These are phyloP conservation scores for Sceloporus tristichus DNA, from an alignment of 2,113 vertebrate species.

Conservation along the genomic window DNA sequence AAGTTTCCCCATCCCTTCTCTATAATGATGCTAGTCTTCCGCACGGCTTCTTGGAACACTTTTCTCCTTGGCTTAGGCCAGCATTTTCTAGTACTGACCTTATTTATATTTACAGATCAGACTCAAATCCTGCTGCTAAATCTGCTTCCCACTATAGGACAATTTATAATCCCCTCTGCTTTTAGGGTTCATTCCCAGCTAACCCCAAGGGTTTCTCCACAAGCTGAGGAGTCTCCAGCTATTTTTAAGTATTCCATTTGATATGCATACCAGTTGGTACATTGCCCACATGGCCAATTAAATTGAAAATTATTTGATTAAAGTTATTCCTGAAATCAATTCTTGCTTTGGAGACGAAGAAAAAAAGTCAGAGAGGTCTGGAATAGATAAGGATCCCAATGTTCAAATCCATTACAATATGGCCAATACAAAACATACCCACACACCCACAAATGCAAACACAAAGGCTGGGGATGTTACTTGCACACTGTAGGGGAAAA, in stretches of 20 bases:
- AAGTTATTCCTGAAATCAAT: too few relatives aligned
- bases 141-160: background rate
- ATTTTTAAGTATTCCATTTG: background rate
- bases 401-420: too few relatives aligned
- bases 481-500: too few relatives aligned
- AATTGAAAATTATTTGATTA: too few relatives aligned
- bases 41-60: background rate
- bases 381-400: too few relatives aligned
- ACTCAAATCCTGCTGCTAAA: background rate
- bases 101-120: background rate
- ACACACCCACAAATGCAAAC: too few relatives aligned
- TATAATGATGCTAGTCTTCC: background rate
- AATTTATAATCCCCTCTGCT: background rate
- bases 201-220: background rate
- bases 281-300: background rate
- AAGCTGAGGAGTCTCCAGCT: too few relatives aligned
- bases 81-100: background rate
- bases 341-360: too few relatives aligned
- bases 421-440: too few relatives aligned
- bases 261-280: background rate
- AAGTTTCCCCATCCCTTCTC: background rate
- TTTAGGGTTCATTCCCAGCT: background rate
- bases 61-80: background rate
- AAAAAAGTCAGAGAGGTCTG: too few relatives aligned
- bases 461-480: too few relatives aligned